Evolutionary conservation across 2,797 vertebrate species (phyloP).

Genomic region (Enteromius viviparus): DNA sequence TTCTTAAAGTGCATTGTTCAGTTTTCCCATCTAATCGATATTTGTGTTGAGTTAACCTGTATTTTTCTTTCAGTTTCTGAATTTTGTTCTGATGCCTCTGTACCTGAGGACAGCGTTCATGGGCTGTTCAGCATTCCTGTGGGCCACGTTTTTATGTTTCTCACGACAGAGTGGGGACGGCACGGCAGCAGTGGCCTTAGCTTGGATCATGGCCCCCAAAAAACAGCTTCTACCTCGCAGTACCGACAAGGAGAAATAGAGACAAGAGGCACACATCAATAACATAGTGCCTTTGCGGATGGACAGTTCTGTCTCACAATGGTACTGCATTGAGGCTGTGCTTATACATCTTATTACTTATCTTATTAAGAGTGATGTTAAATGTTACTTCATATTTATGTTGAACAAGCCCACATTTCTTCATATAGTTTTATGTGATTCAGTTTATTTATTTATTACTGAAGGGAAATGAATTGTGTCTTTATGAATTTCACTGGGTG

Average conservation of each 20-base stretch:
- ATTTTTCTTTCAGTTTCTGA: slow-evolving; percentile 80
- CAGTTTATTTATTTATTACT: background rate
- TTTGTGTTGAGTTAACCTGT: background rate
- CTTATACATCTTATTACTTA: background rate
- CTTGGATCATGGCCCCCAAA: slow-evolving; percentile 74
- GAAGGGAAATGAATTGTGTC: background rate
- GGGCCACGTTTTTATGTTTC: slow-evolving; percentile 93
- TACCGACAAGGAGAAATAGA: slow-evolving; percentile 54
- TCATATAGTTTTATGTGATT: background rate
- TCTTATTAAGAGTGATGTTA: slow-evolving; percentile 8
- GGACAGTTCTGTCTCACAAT: background rate
- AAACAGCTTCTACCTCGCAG: slow-evolving; percentile 69
- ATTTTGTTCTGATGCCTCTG: slow-evolving; percentile 88
- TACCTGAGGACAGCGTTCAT: slow-evolving; percentile 88
- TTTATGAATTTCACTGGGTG: background rate
- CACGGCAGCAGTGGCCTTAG: slow-evolving; percentile 78
- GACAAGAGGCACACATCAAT: slow-evolving; percentile 25
- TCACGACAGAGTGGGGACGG: slow-evolving; percentile 87
- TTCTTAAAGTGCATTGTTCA: background rate
- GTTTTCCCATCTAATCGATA: background rate
- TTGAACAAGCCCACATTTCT: background rate
- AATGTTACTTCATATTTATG: slow-evolving; percentile 5
- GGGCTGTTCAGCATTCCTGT: slow-evolving; percentile 90
- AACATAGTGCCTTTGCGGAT: slow-evolving; percentile 43
- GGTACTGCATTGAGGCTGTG: background rate